Conservation (phyloP, 2,888 invertebrate genomes). For the Microctonus hyperodae region DNA sequence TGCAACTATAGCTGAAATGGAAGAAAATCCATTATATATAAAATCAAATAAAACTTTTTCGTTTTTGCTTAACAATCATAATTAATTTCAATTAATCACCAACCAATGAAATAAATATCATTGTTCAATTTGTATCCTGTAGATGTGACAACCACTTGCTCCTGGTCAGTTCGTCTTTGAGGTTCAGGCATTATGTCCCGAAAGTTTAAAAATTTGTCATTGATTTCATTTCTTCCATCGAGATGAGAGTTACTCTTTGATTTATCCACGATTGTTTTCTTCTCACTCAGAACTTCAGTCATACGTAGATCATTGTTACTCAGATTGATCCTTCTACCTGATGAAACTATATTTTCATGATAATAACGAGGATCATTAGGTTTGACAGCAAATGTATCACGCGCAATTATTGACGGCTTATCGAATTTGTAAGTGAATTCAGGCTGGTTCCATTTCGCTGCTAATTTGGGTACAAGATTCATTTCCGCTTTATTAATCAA, state of each 20-base stretch:
- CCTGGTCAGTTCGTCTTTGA: constrained; percentile 46
- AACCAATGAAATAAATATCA: constrained; percentile 62
- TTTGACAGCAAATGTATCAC: constrained; percentile 56
- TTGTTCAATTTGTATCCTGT: constrained; percentile 48
- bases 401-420: constrained; percentile 41
- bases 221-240: background rate
- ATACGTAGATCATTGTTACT: background rate
- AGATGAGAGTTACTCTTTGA: background rate
- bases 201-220: constrained; percentile 33
- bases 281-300: background rate
- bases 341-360: constrained; percentile 29
- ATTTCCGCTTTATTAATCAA: background rate
- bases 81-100: constrained; percentile 26
- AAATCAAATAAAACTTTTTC: background rate
- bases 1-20: constrained; percentile 65
- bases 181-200: constrained; percentile 42
- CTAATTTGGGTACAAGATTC: background rate
- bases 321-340: background rate
- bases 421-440: constrained; percentile 56
- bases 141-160: constrained; percentile 48
- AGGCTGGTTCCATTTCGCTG: constrained; percentile 36
- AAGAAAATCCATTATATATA: constrained; percentile 20
- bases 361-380: constrained; percentile 63
- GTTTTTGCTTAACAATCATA: no score
- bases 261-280: background rate